phyloP scores from a whole-genome alignment of 2,888 invertebrate species.

The Lithosia quadra region DNA sequence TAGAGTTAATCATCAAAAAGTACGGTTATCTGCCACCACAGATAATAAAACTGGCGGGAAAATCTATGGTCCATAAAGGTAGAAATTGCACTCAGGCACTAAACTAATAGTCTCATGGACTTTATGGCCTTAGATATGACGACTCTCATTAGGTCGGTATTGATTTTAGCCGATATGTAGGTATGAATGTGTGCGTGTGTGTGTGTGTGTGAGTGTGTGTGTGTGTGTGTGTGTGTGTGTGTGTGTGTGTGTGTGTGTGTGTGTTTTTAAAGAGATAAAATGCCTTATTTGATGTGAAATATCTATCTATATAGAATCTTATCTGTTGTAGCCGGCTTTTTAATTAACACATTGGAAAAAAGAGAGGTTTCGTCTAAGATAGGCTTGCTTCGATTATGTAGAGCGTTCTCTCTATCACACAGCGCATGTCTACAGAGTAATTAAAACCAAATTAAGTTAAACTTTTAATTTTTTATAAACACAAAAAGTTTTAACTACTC shows the following conservation, averaged over 20 bases:
- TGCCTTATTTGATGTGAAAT: not conserved
- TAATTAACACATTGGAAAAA: no score
- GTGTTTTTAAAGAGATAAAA: not conserved
- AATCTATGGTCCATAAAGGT: constrained; percentile 2
- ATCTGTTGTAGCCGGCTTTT: no score
- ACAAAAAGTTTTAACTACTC: no score
- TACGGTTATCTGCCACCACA: not conserved
- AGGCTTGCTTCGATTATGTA: not conserved
- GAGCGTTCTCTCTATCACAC: not conserved
- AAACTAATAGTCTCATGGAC: not conserved
- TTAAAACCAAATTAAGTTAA: not conserved
- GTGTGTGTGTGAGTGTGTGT: not conserved
- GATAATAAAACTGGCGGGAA: not conserved
- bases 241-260: no score
- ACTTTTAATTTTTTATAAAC: not conserved
- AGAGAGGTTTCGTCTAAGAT: not conserved
- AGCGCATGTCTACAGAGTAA: not conserved
- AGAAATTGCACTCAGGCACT: not conserved
- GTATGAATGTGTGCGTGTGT: not conserved
- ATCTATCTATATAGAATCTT: no score
- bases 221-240: no score
- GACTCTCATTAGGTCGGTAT: not conserved
- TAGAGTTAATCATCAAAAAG: not conserved
- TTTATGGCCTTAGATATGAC: not conserved
- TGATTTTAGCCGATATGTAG: not conserved